Base-by-base conservation (phyloP, 2,888 invertebrate genomes). In the Scelioninae gen. 2 region DNA sequence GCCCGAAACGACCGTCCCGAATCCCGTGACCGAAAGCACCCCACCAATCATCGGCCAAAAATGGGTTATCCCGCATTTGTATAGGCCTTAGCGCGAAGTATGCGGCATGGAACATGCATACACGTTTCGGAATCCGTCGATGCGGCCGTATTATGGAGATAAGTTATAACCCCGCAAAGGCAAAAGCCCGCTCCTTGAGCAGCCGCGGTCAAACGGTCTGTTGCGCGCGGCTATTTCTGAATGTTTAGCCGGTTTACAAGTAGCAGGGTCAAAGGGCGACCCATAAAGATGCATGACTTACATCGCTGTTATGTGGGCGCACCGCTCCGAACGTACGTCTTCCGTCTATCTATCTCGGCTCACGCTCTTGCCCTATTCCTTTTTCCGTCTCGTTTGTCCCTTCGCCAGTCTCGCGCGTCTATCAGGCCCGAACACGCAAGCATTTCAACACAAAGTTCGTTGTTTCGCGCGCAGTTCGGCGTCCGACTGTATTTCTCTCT, bases 271-370 rank as follows among this genome's bases (percentile, higher is more conserved):
- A 82, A 76, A 79, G 81, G 84, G 77, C 80, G 79, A 76, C 79
- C 82, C 84, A 84, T 85, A 85, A 85, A 85, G 82, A 84, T 84
- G 78, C 81, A 81, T 82, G 84, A 84, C 84, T 84, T 84, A 84
- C 83, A 82, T 83, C 80, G 81, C 82, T 81, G 84, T 81, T 81
- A 81, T 80, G 81, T 79, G 82, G 81, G 78, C 80, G 81, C 81
- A 78, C 76, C 78, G 74, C 61, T 72, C 81, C 60, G 77, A 81
- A 81, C 81, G 78, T 41, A 81, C 82, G 79, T 83, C 79, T 76
- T 76, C 82, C 82, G 81, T 82, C 82, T 81, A 81, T 83, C 82
- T 81, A 82, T 82, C 83, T 80, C 77, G 67, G 69, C 74, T 31
- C 57, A n/a, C n/a, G 43, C 58, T 39, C 57, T 45, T 39, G 22